Conservation (phyloP, 2,888 invertebrate genomes). For the Apamea epomidion region DNA sequence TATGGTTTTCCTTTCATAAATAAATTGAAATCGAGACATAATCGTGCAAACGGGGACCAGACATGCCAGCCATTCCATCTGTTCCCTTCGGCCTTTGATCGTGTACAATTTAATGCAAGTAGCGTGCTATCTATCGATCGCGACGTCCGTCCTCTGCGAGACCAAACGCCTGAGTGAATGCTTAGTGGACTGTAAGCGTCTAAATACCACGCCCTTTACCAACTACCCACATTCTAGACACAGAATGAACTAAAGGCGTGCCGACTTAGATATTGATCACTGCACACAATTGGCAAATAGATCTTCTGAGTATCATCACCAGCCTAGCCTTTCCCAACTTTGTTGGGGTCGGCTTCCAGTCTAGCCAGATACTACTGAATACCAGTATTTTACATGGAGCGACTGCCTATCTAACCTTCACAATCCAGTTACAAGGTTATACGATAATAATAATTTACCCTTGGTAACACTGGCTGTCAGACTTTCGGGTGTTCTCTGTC, state of each 20-base stretch:
- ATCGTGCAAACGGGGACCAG: slow-evolving; percentile 26
- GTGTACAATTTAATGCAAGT: slow-evolving; percentile 60
- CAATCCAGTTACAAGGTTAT: not conserved
- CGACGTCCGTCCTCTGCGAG: slow-evolving; percentile 67
- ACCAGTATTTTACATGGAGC: too few relatives aligned
- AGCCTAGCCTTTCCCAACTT: not conserved
- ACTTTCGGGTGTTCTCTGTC: not conserved
- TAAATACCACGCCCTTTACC: slow-evolving; percentile 75
- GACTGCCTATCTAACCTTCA: too few relatives aligned
- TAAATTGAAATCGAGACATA: slow-evolving; percentile 2
- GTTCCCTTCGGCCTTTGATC: slow-evolving; percentile 61
- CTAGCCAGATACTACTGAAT: not conserved
- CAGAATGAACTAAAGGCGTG: slow-evolving; percentile 40
- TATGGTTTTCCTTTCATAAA: not conserved
- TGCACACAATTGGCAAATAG: slow-evolving; percentile 26
- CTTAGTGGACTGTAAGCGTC: slow-evolving; percentile 67
- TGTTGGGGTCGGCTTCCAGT: not conserved
- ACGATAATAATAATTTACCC: not conserved
- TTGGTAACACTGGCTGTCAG: not conserved
- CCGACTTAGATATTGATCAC: slow-evolving; percentile 26
- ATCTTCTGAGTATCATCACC: not conserved
- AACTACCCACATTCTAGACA: slow-evolving; percentile 73
- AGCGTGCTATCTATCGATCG: slow-evolving; percentile 68
- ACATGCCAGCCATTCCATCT: slow-evolving; percentile 19
- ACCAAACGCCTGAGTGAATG: slow-evolving; percentile 73